phyloP scores from a whole-genome alignment of 1,140 invertebrate genomes.

The Aphaenogaster rudis region DNA sequence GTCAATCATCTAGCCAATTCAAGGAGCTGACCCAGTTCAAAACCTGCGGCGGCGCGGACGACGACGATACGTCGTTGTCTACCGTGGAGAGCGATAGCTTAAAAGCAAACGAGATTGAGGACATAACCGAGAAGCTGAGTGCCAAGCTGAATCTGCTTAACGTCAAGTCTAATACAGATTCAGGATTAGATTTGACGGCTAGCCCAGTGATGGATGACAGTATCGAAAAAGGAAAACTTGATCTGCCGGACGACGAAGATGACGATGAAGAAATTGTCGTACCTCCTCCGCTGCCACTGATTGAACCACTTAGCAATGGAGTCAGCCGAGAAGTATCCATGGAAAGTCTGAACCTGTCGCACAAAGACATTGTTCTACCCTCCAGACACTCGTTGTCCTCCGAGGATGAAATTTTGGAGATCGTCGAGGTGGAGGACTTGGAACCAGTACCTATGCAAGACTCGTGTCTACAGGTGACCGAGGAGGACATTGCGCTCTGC shows the following conservation, averaged over 20 bases:
- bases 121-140: slow-evolving; percentile 84
- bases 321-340: slow-evolving; percentile 92
- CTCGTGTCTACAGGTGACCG: slow-evolving; percentile 94
- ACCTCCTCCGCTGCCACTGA: slow-evolving; percentile 91
- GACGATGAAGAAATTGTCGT: slow-evolving; percentile 92
- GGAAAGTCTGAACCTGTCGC: slow-evolving; percentile 90
- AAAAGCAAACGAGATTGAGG: slow-evolving; percentile 83
- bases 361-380: slow-evolving; percentile 84
- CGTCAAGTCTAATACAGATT: slow-evolving; percentile 79
- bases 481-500: slow-evolving; percentile 96
- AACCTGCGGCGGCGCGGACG: slow-evolving; percentile 85
- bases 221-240: slow-evolving; percentile 77
- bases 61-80: slow-evolving; percentile 83
- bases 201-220: slow-evolving; percentile 80
- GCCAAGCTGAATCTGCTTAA: slow-evolving; percentile 84
- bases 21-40: slow-evolving; percentile 90
- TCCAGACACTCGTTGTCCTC: slow-evolving; percentile 84
- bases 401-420: slow-evolving; percentile 92
- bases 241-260: slow-evolving; percentile 87
- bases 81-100: slow-evolving; percentile 83
- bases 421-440: slow-evolving; percentile 93
- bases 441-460: slow-evolving; percentile 94
- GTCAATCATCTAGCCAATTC: slow-evolving; percentile 81
- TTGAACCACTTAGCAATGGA: slow-evolving; percentile 90
- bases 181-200: slow-evolving; percentile 72